These are phyloP conservation scores for Diglossa cyanea DNA, from an alignment of 2,797 vertebrate genomes.

Conservation along the genomic window DNA sequence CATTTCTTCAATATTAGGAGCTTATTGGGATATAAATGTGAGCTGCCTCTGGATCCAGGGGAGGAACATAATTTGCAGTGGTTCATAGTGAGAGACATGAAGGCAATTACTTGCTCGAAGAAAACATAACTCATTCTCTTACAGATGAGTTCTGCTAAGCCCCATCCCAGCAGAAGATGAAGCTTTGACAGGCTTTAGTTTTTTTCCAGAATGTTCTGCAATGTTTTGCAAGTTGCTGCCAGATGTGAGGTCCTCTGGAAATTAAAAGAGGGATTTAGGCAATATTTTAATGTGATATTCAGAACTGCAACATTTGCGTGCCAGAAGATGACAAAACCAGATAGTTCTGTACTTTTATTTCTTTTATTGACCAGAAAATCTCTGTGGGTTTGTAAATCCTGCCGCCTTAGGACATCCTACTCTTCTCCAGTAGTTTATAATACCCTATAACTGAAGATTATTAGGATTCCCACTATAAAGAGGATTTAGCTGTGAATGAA, in stretches of 20 bases:
- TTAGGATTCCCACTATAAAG: background rate
- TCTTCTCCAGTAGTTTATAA: background rate
- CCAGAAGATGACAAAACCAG: fast-evolving
- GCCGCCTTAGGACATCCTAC: background rate
- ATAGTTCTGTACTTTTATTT: background rate
- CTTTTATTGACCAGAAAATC: background rate
- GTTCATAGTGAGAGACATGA: background rate
- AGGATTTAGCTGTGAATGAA: background rate
- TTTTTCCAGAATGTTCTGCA: background rate
- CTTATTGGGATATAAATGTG: background rate
- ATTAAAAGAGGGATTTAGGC: background rate
- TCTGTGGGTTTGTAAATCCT: background rate
- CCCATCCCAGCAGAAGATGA: background rate
- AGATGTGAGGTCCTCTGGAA: background rate
- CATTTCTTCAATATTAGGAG: background rate
- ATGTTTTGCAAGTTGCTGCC: background rate
- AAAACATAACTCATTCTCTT: constrained; percentile 12
- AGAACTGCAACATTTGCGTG: background rate
- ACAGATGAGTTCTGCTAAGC: background rate
- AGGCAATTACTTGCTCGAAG: background rate
- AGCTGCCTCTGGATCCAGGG: background rate
- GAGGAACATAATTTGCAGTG: background rate
- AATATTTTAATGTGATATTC: background rate
- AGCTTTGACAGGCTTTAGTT: background rate
- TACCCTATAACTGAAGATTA: background rate